A percentile compares a stretch with the other conserved stretches of the same genome.
Conservation (phyloP, 2,797 vertebrate genomes). For the Oryzias dopingdopingensis region DNA sequence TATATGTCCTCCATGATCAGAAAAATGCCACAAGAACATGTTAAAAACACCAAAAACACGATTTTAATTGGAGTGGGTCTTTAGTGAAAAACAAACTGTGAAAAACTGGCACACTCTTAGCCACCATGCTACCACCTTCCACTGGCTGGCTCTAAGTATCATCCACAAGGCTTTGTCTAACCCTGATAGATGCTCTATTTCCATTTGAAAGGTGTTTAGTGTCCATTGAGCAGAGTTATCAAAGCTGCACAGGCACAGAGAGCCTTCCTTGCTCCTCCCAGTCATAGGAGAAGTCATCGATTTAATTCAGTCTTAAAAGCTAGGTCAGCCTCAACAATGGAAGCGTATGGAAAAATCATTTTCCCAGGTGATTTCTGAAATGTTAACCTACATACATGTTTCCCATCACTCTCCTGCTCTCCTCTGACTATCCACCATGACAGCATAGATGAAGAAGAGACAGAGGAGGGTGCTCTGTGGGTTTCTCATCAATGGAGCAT, state of each 20-base stretch:
- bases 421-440: conserved; percentile 25
- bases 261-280: conserved; percentile 47
- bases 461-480: conserved; percentile 43
- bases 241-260: conserved; percentile 57
- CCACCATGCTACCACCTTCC: conserved; percentile 27
- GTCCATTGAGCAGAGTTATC: conserved; percentile 65
- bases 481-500: conserved; percentile 56
- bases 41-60: too few relatives aligned
- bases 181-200: conserved; percentile 62
- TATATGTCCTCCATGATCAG: too few relatives aligned
- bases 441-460: conserved; percentile 44
- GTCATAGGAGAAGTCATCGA: conserved; percentile 61
- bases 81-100: conserved; percentile 25
- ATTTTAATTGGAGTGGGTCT: too few relatives aligned
- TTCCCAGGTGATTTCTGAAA: conserved; percentile 65
- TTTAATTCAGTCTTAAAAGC: conserved; percentile 74
- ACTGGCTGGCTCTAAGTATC: conserved; percentile 38
- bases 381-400: conserved; percentile 62
- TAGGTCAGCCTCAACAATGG: conserved; percentile 64
- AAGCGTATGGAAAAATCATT: conserved; percentile 71
- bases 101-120: conserved; percentile 32
- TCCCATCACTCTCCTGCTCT: conserved; percentile 25
- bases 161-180: conserved; percentile 60
- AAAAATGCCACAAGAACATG: too few relatives aligned
- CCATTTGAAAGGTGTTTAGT: conserved; percentile 66